phyloP scores from a whole-genome alignment of 2,113 vertebrate species.

The Xiphophorus maculatus region DNA sequence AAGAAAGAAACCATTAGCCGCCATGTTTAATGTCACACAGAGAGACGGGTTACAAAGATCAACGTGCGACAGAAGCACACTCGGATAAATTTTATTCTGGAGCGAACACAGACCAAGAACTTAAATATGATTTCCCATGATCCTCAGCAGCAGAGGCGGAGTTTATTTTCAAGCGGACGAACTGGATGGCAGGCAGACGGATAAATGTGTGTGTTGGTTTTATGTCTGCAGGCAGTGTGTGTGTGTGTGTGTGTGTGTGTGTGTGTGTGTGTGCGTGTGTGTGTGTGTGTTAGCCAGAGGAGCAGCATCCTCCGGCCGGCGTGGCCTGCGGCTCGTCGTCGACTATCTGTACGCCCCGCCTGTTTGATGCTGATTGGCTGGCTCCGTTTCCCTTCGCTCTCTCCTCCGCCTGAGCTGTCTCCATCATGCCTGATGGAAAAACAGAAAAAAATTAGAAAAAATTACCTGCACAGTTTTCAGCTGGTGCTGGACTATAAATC shows the following conservation, averaged over 20 bases:
- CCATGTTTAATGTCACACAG: background rate
- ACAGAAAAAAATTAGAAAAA: background rate
- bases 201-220: slow-evolving; percentile 34
- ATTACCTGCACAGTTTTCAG: no score
- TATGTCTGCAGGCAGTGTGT: slow-evolving; percentile 36
- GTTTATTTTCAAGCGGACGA: slow-evolving; percentile 34
- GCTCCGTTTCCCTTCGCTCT: slow-evolving; percentile 91
- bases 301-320: slow-evolving; percentile 91
- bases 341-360: slow-evolving; percentile 95
- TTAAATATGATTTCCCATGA: slow-evolving; percentile 58
- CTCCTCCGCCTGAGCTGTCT: slow-evolving; percentile 93
- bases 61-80: slow-evolving; percentile 21
- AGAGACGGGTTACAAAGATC: background rate
- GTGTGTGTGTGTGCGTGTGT: slow-evolving; percentile 7
- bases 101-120: slow-evolving; percentile 40
- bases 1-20: slow-evolving; percentile 3
- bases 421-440: slow-evolving; percentile 90
- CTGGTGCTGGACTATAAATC: background rate
- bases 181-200: slow-evolving; percentile 21
- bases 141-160: slow-evolving; percentile 55
- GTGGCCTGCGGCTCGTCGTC: slow-evolving; percentile 91
- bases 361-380: slow-evolving; percentile 82
- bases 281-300: slow-evolving; percentile 85
- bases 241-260: slow-evolving; percentile 9
- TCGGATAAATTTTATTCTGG: slow-evolving; percentile 48